A percentile compares a stretch with the other conserved stretches of the same genome.
These are phyloP conservation scores for Carpatolechia fugitivella DNA, from an alignment of 2,888 invertebrate species.

Conservation along the genomic window DNA sequence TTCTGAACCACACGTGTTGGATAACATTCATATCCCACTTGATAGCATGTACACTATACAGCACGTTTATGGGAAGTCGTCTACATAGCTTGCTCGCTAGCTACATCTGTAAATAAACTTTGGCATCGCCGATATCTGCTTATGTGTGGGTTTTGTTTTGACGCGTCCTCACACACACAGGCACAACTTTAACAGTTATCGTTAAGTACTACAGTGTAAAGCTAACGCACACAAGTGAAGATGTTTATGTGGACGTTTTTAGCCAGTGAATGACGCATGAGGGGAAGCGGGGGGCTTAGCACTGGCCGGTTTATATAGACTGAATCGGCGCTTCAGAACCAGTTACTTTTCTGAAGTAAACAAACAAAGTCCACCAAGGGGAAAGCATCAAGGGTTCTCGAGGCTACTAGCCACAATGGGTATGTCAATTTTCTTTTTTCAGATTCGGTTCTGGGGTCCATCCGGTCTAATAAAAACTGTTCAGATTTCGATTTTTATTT, in stretches of 20 bases:
- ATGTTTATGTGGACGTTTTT: constrained; percentile 10
- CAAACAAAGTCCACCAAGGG: constrained; percentile 49
- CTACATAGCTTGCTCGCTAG: neutral
- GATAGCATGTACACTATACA: neutral
- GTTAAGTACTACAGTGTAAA: constrained; percentile 8
- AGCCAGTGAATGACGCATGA: constrained; percentile 53
- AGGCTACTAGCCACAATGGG: constrained; percentile 57
- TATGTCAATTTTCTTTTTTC: constrained; percentile 44
- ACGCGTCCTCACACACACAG: constrained; percentile 27
- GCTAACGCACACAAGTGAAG: constrained; percentile 10
- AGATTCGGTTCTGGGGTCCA: constrained; percentile 2
- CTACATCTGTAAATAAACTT: constrained; percentile 10
- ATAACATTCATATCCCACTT: neutral
- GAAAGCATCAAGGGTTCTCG: constrained; percentile 35
- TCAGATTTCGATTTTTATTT: neutral
- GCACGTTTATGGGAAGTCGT: neutral
- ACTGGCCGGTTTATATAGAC: constrained; percentile 61
- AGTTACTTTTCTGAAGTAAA: constrained; percentile 67
- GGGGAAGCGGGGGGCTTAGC: constrained; percentile 29
- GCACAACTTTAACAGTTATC: neutral
- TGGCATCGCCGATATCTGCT: neutral
- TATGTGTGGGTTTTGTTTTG: constrained; percentile 30
- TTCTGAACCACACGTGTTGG: neutral
- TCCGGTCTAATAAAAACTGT: neutral
- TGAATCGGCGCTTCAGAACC: constrained; percentile 50